phyloP scores from a whole-genome alignment of 2,888 invertebrate genomes.

The Achlya flavicornis region DNA sequence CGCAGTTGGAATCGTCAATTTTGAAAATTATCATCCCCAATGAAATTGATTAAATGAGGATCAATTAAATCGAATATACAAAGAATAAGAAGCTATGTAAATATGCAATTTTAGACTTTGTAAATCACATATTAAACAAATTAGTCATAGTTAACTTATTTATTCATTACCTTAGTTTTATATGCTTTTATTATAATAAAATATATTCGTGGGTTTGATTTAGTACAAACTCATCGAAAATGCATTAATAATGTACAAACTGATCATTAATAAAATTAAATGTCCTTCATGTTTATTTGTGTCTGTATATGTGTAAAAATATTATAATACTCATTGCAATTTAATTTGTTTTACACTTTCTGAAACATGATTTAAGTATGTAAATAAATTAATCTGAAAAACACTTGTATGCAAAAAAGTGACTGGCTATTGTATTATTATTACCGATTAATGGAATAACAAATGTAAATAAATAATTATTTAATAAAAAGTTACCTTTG shows the following conservation, averaged over 20 bases:
- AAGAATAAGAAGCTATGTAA: background rate
- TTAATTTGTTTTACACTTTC: conserved; percentile 26
- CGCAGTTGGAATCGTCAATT: background rate
- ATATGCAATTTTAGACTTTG: conserved; percentile 32
- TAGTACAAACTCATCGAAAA: conserved; percentile 32
- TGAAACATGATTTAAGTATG: background rate
- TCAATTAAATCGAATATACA: background rate
- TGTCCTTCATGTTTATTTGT: conserved; percentile 16
- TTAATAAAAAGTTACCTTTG: conserved; percentile 40
- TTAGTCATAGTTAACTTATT: conserved; percentile 45
- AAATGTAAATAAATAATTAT: conserved; percentile 21
- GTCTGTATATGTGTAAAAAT: no score
- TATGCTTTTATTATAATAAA: conserved; percentile 19
- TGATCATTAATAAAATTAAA: conserved; percentile 13
- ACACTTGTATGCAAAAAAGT: conserved; percentile 68
- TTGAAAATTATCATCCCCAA: conserved; percentile 28
- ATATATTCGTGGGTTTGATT: conserved; percentile 26
- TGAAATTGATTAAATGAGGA: conserved; percentile 3
- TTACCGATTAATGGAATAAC: conserved; percentile 15
- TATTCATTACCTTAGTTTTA: conserved; percentile 21
- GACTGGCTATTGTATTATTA: conserved; percentile 39
- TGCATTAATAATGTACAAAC: conserved; percentile 27
- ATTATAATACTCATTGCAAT: conserved; percentile 51
- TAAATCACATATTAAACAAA: conserved; percentile 51
- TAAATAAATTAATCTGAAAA: conserved; percentile 32